phyloP scores from a whole-genome alignment of 53 echinoderm and acorn worm species.

The Mesocentrotus franciscanus region DNA sequence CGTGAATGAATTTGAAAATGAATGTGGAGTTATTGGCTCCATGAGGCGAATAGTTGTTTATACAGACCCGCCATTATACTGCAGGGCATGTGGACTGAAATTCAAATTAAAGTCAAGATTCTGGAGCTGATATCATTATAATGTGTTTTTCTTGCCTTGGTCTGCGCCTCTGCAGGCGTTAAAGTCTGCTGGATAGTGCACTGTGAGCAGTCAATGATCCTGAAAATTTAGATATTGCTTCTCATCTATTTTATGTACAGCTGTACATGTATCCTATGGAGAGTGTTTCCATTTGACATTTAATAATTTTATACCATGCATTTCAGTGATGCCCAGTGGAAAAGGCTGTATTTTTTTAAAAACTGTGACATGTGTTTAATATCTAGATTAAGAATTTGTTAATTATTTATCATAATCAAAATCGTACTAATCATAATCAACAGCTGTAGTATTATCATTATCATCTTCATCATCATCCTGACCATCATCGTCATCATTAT shows the following conservation, averaged over 20 bases:
- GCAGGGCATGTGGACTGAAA: conserved; percentile 22
- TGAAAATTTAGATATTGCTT: background rate
- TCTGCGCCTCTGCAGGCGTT: background rate
- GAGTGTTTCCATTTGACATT: background rate
- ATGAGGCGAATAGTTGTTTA: conserved; percentile 23
- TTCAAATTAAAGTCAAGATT: conserved; percentile 41
- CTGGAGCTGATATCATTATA: conserved; percentile 27
- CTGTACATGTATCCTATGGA: background rate
- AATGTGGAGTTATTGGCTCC: background rate
- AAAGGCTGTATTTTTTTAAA: no score
- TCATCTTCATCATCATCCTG: no score
- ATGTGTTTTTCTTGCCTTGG: conserved; percentile 10
- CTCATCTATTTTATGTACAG: background rate
- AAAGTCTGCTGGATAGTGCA: background rate
- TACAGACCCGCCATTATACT: background rate
- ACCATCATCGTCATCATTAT: no score
- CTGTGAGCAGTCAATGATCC: background rate
- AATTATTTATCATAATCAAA: no score
- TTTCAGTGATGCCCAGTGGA: no score
- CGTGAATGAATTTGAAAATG: conserved; percentile 17
- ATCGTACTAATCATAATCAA: no score
- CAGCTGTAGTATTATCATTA: no score
- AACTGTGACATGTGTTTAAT: no score
- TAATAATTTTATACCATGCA: background rate
- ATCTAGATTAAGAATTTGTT: no score